Base-by-base conservation (phyloP, 23 tunicate genomes). In the Ciona savignyi region DNA sequence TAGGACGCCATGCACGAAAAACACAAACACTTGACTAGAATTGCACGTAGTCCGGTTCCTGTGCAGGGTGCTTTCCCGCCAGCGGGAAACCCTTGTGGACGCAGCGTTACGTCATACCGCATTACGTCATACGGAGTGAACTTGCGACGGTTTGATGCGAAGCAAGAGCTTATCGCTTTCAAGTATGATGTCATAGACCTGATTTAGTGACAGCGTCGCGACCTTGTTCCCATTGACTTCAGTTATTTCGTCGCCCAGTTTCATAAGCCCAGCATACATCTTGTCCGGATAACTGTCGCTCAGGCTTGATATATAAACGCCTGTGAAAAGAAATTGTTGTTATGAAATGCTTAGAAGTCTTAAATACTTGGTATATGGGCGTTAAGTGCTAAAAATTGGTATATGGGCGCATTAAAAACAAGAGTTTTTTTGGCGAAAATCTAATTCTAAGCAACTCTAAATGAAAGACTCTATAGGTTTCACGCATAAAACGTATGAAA, bases 201-300 rank as follows among this genome's bases (percentile, higher is more conserved):
- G 78, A 61, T 85, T 85, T 29, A 91, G 67, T 11, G 83, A 25
- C 4, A 91, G 67, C 23, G 68, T 61, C 4, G 73, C 29, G 1
- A 85, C 91, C 1, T 51, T 26, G 20, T 32, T 67, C 9, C 81
- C 80, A 80, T 91, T 91, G 35, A 91, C 70, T 77, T 91, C 86
- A 1, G 85, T 74, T 25, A 91, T 81, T 80, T 84, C 86, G 83
- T 91, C 97, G 15, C 97, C 97, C 9, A 78, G 71, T 66, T 78
- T 76, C 97, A 91, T 91, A 0, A 91, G 72, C 2, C 97, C 97
- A 51, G 91, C 77, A 42, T 70, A 91, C 91, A 91, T 91, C 65
- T 91, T 91, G 68, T 91, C 86, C 1, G 91, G 97, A 30, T 91
- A 91, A 60, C 91, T 78, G 83, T 91, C 97, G 60, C 87, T 91